Evolutionary conservation across 2,888 invertebrate genomes (phyloP).

Genomic region (Papilio protenor): DNA sequence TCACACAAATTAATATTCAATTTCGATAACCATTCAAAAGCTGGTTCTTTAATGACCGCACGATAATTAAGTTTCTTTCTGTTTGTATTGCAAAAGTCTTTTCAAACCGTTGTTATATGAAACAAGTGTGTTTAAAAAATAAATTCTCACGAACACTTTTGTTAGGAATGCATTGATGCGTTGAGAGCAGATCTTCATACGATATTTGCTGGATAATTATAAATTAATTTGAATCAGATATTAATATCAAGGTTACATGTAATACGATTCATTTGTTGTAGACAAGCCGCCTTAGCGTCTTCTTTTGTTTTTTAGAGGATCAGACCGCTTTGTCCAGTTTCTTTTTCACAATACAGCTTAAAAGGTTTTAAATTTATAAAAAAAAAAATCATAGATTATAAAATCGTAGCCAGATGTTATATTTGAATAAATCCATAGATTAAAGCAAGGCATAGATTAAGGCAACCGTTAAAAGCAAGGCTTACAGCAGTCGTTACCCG

Average conservation of each 20-base stretch:
- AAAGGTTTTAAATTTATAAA: background rate
- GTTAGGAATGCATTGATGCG: background rate
- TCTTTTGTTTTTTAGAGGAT: background rate
- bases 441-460: background rate
- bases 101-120: conserved; percentile 1
- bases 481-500: background rate
- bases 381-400: background rate
- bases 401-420: background rate
- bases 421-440: background rate
- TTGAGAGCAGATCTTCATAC: background rate
- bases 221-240: background rate
- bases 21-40: conserved; percentile 46
- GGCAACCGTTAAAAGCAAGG: background rate
- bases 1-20: conserved; percentile 54
- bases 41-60: conserved; percentile 40
- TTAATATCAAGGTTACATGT: background rate
- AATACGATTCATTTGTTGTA: background rate
- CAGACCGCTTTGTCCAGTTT: background rate
- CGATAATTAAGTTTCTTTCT: conserved; percentile 38
- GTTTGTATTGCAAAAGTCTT: conserved; percentile 37
- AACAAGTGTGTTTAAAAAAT: conserved; percentile 14
- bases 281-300: background rate
- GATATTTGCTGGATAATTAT: background rate
- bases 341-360: no score
- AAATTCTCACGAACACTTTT: conserved; percentile 10